Evolutionary conservation across 2,797 vertebrate genomes (phyloP), one percentile per base, ranked within the genome.

Genomic region (Tangara arthus): DNA sequence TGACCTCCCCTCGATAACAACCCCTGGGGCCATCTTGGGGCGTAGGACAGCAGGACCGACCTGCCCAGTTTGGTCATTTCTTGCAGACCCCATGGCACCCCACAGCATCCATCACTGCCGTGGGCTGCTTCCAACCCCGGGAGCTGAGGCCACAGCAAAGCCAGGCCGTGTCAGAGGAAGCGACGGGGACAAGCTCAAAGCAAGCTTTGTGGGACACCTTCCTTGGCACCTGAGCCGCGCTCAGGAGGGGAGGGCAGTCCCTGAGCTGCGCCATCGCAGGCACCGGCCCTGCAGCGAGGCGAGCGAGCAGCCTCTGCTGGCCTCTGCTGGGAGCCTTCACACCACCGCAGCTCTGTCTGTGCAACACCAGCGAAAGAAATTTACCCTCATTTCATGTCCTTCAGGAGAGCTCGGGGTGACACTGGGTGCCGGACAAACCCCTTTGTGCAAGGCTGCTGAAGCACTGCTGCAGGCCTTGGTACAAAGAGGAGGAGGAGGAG

Each of bases 221-320:
- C 13, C 57, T 24, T 22, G 52, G n/a, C 46, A 39, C 12, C 26
- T 6, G 47, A 56, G 46, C 46, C 11, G 18, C 5, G 37, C 39
- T 32, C 50, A 14, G 61, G 41, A 65, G 17, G 3, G 75, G 19
- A 75, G 41, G 44, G 10, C 32, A 69, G 39, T 20, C 37, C 55
- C 49, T 11, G 76, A 23, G 35, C 47, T 28, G 21, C 0, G 3
- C 24, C 60, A 17, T 17, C 8, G 52, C 30, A 6, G n/a, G 32
- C 42, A 2, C 34, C 6, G 66, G 42, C 30, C 57, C 68, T 8
- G 69, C 65, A 92, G 63, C 16, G 3, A 92, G 82, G 94, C 16
- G 24, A 63, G 79, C 3, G 80, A 95, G 96, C 96, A 95, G 17
- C 94, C 89, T 87, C 95, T 96, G 23, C 94, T 26, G 96, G 95